Base-by-base conservation (phyloP, 2,797 vertebrate species). In the Allobates femoralis region DNA sequence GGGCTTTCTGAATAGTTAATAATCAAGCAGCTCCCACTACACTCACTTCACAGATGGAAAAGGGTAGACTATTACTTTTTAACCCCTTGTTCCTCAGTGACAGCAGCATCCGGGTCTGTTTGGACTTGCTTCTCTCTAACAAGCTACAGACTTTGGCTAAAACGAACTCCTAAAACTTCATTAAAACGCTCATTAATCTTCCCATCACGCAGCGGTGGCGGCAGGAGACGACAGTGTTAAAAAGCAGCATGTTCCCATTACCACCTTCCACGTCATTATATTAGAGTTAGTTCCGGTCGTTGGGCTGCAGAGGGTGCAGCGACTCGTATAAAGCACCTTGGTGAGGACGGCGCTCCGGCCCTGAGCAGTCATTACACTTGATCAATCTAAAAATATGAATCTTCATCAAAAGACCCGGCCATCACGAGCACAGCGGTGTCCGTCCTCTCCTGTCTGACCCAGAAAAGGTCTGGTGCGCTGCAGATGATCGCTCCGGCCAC, bases 251-350 rank as follows among this genome's bases (percentile, higher is more conserved):
- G 71, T 50, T 50, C 69, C 71, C 71, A 50, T 71, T 50, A 74
- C 46, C 37, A 74, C n/a, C n/a, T 26, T 2, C 5, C 18, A 3
- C 23, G n/a, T 60, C 23, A 11, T 71, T 3, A 1, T 32, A 34
- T 37, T 18, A 37, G 30, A 75, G 12, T 19, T 32, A 18, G 23
- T 34, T 0, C 23, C 21, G 21, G 76, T 74, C 50, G n/a, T n/a
- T 28, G 46, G 8, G 21, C 3, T 19, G 21, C 30, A 34, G 10
- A 30, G 32, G 26, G 3, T 23, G 18, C 23, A n/a, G 18, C 16
- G 16, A 16, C 53, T 26, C 6, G 37, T 62, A 23, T 53, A 67
- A 62, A 87, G 80, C 85, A 87, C 79, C 73, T 26, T 77, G 2
- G 26, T 11, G 62, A 67, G 80, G 32, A 55, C 64, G 23, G 19